Evolutionary conservation across 1,140 invertebrate species (phyloP), one percentile per base, ranked within the genome.

Genomic region (Pentalonia nigronervosa): DNA sequence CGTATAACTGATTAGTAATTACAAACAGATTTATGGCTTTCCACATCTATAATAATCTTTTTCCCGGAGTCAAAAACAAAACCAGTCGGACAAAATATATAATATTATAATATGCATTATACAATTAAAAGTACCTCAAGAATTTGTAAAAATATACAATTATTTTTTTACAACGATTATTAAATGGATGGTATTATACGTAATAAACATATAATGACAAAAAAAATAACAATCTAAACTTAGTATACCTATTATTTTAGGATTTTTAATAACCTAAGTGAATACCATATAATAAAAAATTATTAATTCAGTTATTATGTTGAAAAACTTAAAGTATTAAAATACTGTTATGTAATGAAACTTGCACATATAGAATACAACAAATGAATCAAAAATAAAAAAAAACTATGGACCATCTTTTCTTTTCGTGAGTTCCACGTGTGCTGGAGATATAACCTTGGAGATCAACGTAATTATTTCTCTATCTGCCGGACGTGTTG

Each of bases 401-500:
- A 41, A 84, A 84, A 84, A 84, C 25, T 23, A 84, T 41, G 17
- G 7, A 17, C n/a, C 47, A 30, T 56, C 9, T 56, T 89, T 56
- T 56, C 47, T 53, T 53, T 56, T 89, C 21, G 2, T 20, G n/a
- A 25, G 21, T 11, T 89, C 21, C 34, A 41, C 23, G 48, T 48
- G n/a, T 50, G 25, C 23, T 30, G 20, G 23, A 89, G 6, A 60
- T 9, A 47, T 47, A 47, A 91, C 90, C 90, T 91, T 91, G 56
- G 47, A 81, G 47, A 92, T 76, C 83, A 76, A 83, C 47, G 60
- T 48, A 92, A 83, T 53, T 84, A 92, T 41, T 41, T 41, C 45
- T 48, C 76, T 83, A 92, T 81, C 76, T 92, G n/a, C n/a, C 30
- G n/a, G 91, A 47, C 23, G 14, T 34, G n/a, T 48, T 36, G n/a